Evolutionary conservation across 2,113 vertebrate genomes (phyloP).

Genomic region (Monarcha castaneiventris): DNA sequence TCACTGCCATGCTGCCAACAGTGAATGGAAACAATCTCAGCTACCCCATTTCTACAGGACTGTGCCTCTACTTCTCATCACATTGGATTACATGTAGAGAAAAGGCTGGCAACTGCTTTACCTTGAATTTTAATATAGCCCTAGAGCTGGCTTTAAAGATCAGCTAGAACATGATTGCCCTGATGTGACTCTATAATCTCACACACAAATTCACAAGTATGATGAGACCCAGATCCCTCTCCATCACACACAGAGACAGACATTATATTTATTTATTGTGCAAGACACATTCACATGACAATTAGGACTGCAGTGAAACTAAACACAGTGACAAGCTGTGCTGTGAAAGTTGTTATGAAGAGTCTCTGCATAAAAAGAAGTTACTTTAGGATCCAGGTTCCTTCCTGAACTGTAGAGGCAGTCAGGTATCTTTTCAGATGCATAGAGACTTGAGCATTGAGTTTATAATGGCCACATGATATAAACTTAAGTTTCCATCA

Average conservation of each 20-base stretch:
- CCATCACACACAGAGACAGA: not conserved
- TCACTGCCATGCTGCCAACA: not conserved
- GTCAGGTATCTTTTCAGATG: not conserved
- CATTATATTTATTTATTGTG: not conserved
- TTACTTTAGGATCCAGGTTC: not conserved
- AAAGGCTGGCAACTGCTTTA: not conserved
- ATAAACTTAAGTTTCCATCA: not conserved
- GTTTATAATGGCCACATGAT: not conserved
- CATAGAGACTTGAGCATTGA: not conserved
- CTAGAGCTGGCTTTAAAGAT: not conserved
- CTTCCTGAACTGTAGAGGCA: not conserved
- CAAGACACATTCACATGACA: not conserved
- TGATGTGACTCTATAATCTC: not conserved
- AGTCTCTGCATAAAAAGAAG: not conserved
- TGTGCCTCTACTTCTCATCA: rapidly evolving
- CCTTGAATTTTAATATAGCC: not conserved
- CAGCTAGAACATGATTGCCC: not conserved
- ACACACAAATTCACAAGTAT: not conserved
- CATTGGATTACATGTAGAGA: not conserved
- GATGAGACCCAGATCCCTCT: not conserved
- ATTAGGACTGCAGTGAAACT: not conserved
- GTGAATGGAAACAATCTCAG: not conserved
- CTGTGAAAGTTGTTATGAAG: not conserved
- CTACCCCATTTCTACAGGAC: not conserved
- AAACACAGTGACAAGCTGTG: not conserved